Base-by-base conservation (phyloP, 2,888 invertebrate genomes). In the Alentia gelatinosa region DNA sequence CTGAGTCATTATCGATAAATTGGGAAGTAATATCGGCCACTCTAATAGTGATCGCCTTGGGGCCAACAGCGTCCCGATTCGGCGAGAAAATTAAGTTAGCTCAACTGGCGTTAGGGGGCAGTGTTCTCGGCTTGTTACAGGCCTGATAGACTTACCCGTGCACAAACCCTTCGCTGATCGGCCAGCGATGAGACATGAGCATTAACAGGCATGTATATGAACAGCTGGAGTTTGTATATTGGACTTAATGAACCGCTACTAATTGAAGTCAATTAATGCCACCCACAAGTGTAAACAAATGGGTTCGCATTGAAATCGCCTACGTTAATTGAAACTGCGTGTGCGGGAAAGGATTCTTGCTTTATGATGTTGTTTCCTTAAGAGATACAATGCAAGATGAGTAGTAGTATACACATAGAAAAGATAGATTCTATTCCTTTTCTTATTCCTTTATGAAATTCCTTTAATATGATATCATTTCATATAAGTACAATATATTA, bases 11-110 rank as follows among this genome's bases (percentile, higher is more conserved):
- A 86, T 42, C 47, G 86, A 86, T 50, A 86, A 86, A 86, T 86
- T 86, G 42, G 86, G 86, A 86, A 86, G 86, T 86, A 86, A 86
- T 86, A 86, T 50, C 42, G 86, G 50, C 47, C 86, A 86, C 86
- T 86, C 50, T 86, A 86, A 86, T 47, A 86, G 86, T n/a, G 86
- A 47, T 86, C 50, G 47, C 86, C 86, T 50, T 86, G 42, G 50
- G 86, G 86, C 47, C 12, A 9, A 30, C 26, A 15, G 33, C 42
- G 47, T 47, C 47, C 86, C 42, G 26, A 86, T 47, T 47, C 42
- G 33, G 15, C 33, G 40, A 47, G 86, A 47, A 47, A 47, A 86
- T 86, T 86, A 86, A 86, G 86, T 86, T 86, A 86, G 30, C 47
- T 86, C 86, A 86, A 42, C 86, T 47, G 39, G 37, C 39, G 79